Evolutionary conservation across 2,888 invertebrate genomes (phyloP).

Genomic region (Aproaerema taeniolella): DNA sequence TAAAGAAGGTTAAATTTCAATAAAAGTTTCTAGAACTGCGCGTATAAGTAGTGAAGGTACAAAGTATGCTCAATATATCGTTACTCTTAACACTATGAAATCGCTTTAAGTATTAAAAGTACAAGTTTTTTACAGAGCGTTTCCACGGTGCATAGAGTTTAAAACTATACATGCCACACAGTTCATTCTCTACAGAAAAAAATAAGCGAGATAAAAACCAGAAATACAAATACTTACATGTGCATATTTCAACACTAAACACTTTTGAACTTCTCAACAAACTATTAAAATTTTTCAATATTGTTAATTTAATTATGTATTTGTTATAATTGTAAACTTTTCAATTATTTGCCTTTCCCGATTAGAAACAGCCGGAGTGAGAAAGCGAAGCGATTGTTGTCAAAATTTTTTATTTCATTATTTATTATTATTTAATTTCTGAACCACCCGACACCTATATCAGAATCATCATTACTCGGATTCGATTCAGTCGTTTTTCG

Average conservation of each 20-base stretch:
- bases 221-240: conserved; percentile 66
- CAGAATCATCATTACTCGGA: background rate
- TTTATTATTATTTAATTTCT: too few species aligned
- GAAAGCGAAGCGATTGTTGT: conserved; percentile 51
- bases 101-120: too few species aligned
- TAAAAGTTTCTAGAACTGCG: too few species aligned
- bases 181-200: conserved; percentile 52
- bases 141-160: too few species aligned
- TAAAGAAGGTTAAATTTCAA: too few species aligned
- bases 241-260: conserved; percentile 50
- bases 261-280: conserved; percentile 11
- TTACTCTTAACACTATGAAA: too few species aligned
- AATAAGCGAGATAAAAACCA: conserved; percentile 34
- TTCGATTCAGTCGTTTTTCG: conserved; percentile 24
- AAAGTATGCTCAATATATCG: too few species aligned
- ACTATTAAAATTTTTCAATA: conserved; percentile 36
- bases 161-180: conserved; percentile 71
- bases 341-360: conserved; percentile 37
- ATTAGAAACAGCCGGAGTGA: conserved; percentile 53
- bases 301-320: conserved; percentile 30
- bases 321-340: conserved; percentile 22
- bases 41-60: too few species aligned
- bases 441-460: conserved; percentile 9
- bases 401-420: conserved; percentile 22
- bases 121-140: too few species aligned